These are phyloP conservation scores for Picathartes gymnocephalus DNA, from an alignment of 2,113 vertebrate genomes.

Conservation along the genomic window DNA sequence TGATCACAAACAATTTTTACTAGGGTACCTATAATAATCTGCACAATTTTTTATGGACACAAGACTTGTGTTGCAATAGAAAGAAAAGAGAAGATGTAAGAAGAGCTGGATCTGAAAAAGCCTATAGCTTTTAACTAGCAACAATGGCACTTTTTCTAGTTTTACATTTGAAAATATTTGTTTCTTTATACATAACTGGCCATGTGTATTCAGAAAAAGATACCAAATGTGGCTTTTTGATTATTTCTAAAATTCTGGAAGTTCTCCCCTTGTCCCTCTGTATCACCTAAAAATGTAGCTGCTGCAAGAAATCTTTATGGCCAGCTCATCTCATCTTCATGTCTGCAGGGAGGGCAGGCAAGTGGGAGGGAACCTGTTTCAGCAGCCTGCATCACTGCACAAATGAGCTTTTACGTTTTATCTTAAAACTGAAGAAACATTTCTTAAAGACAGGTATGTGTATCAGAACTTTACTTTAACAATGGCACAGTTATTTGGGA, in stretches of 20 bases:
- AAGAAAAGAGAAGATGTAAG: neutral
- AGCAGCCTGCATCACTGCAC: neutral
- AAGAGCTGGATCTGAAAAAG: neutral
- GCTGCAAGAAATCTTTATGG: neutral
- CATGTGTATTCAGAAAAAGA: neutral
- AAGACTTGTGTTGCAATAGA: neutral
- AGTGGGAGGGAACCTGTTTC: neutral
- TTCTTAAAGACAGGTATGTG: neutral
- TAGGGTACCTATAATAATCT: neutral
- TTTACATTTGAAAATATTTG: neutral
- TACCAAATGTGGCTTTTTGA: rapidly evolving
- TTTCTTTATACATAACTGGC: neutral
- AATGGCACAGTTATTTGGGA: neutral
- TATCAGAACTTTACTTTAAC: neutral
- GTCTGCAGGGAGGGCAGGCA: neutral
- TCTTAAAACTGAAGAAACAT: neutral
- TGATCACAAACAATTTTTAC: neutral
- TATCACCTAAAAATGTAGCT: neutral
- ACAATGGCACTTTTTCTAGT: neutral
- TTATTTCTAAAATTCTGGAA: neutral
- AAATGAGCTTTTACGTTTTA: neutral
- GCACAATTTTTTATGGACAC: neutral
- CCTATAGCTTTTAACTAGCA: neutral
- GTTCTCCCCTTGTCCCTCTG: neutral
- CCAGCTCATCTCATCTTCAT: neutral